These are phyloP conservation scores for Trachymyrmex cornetzi DNA, from an alignment of 1,140 invertebrate genomes.

Conservation along the genomic window DNA sequence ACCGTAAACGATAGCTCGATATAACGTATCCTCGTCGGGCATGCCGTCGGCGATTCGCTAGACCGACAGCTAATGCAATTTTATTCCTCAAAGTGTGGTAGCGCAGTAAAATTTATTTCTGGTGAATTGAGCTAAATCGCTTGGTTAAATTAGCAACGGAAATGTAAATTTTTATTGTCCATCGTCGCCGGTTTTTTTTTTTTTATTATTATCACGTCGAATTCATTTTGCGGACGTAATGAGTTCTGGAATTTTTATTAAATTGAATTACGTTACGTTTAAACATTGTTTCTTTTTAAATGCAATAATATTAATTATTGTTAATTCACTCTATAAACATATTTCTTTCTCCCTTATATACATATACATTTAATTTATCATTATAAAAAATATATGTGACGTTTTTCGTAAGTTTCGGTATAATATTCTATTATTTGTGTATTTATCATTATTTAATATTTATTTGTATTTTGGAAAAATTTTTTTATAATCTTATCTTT, in stretches of 20 bases:
- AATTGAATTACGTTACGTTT: constrained; percentile 15
- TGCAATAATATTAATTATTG: constrained; percentile 13
- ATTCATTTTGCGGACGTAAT: background rate
- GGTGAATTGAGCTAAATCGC: constrained; percentile 28
- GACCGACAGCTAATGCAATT: constrained; percentile 36
- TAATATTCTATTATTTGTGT: background rate
- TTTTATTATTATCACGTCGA: background rate
- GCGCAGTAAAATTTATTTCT: constrained; percentile 33
- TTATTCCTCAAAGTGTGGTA: background rate
- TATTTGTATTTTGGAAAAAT: background rate
- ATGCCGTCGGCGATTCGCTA: constrained; percentile 18
- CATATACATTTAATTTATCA: background rate
- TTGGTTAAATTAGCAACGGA: constrained; percentile 36
- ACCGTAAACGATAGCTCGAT: constrained; percentile 56
- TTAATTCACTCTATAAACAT: constrained; percentile 11
- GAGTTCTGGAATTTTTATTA: constrained; percentile 13
- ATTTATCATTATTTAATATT: background rate
- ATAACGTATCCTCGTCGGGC: constrained; percentile 40
- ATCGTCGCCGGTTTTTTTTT: background rate
- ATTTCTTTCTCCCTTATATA: background rate
- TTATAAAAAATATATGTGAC: background rate
- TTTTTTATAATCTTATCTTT: constrained; percentile 11
- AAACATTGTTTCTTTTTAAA: background rate
- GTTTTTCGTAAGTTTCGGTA: background rate
- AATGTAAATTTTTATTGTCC: constrained; percentile 52